These are phyloP conservation scores for Chaetoderma sp. DNA, from an alignment of 2,888 invertebrate species.

Conservation along the genomic window DNA sequence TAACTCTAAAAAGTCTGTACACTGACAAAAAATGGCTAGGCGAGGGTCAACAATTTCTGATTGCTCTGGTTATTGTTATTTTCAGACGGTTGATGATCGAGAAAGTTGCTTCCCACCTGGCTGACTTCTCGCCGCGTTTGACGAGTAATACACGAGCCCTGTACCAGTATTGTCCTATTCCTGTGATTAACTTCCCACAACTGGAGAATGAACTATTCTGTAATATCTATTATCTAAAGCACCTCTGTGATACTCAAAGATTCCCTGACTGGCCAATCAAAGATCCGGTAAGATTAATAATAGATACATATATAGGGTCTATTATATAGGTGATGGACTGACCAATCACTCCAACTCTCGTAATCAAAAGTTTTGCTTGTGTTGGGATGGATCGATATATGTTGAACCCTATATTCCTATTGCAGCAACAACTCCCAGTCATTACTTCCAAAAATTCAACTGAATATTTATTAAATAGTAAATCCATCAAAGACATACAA, in stretches of 20 bases:
- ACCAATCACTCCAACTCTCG: not conserved
- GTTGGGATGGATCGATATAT: too few species aligned
- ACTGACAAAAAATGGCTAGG: too few species aligned
- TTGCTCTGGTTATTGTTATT: slow-evolving; percentile 31
- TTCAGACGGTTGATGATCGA: slow-evolving; percentile 90
- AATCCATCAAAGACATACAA: too few species aligned
- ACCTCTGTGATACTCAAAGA: slow-evolving; percentile 87
- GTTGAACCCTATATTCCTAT: too few species aligned
- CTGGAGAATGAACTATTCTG: slow-evolving; percentile 97
- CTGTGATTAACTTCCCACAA: slow-evolving; percentile 92
- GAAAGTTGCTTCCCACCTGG: slow-evolving; percentile 96
- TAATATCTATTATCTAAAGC: slow-evolving; percentile 96
- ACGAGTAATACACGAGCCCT: slow-evolving; percentile 93
- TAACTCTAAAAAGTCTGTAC: too few species aligned
- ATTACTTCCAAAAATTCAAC: too few species aligned
- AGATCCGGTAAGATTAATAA: slow-evolving; percentile 85
- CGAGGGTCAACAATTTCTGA: too few species aligned
- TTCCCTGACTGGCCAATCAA: slow-evolving; percentile 99
- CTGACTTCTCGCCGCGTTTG: slow-evolving; percentile 95
- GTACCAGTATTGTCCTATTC: slow-evolving; percentile 95
- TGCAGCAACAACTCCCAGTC: too few species aligned
- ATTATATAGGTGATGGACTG: not conserved
- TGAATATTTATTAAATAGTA: too few species aligned
- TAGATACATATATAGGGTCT: not conserved
- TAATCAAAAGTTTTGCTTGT: too few species aligned